Percentiles rank a stretch among this genome's conserved stretches.
phyloP scores from a whole-genome alignment of 2,888 invertebrate species.

The Ophion ventricosus region DNA sequence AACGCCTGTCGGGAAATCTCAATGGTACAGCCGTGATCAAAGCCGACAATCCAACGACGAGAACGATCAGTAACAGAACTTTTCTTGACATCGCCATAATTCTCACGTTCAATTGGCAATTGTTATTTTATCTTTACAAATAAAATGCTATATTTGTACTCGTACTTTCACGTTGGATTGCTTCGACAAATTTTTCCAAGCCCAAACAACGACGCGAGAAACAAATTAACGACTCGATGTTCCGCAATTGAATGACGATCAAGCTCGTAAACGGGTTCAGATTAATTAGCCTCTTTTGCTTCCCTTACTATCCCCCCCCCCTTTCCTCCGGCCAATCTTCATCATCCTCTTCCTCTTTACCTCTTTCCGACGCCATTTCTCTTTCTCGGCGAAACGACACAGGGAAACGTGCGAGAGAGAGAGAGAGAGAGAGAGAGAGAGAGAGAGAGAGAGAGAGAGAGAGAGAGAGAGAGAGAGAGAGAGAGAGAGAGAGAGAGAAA shows the following conservation, averaged over 20 bases:
- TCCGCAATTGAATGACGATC: slow-evolving; percentile 59
- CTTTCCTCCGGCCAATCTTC: slow-evolving; percentile 7
- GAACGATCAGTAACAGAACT: slow-evolving; percentile 21
- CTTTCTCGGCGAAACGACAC: slow-evolving; percentile 23
- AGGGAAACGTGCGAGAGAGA: no score
- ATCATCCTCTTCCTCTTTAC: background rate
- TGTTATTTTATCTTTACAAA: background rate
- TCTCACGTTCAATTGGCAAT: background rate
- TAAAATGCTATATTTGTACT: background rate
- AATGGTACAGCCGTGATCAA: slow-evolving; percentile 28
- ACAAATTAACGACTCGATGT: slow-evolving; percentile 19
- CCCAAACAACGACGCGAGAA: background rate
- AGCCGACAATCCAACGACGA: slow-evolving; percentile 39
- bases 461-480: no score
- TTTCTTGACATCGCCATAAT: slow-evolving; percentile 15
- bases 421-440: no score
- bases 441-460: no score
- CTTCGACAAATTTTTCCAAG: background rate
- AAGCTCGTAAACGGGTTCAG: slow-evolving; percentile 49
- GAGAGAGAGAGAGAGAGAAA: no score
- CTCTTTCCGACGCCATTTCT: slow-evolving; percentile 32
- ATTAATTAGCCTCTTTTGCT: slow-evolving; percentile 46
- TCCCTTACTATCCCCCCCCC: slow-evolving; percentile 6
- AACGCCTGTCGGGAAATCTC: slow-evolving; percentile 45
- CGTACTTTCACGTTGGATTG: background rate